A percentile compares a stretch with the other conserved stretches of the same genome.
phyloP scores from a whole-genome alignment of 2,888 invertebrate genomes.

The Lymantria monacha region DNA sequence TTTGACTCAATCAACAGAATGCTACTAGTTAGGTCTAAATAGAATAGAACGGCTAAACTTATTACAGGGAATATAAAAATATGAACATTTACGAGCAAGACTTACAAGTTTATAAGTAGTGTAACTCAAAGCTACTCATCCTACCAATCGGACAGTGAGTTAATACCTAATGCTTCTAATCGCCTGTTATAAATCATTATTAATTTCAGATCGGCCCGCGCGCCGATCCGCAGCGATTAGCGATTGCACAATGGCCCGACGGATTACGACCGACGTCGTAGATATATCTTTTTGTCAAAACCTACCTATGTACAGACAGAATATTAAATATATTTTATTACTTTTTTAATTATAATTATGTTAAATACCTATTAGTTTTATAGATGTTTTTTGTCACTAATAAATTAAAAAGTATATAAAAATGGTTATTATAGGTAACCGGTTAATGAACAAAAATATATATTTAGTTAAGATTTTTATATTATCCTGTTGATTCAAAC shows the following conservation, averaged over 20 bases:
- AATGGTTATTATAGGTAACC: too few species aligned
- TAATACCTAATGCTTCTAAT: constrained; percentile 71
- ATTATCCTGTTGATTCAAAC: too few species aligned
- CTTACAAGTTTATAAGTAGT: constrained; percentile 18
- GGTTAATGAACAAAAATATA: too few species aligned
- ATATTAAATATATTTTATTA: constrained; percentile 15
- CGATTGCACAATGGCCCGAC: constrained; percentile 75
- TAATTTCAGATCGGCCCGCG: constrained; percentile 68
- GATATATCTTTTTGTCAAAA: constrained; percentile 80
- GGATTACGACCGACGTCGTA: constrained; percentile 70
- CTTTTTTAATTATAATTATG: too few species aligned
- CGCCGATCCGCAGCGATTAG: constrained; percentile 77
- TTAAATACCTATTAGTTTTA: too few species aligned
- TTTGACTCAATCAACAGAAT: too few species aligned
- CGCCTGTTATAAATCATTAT: constrained; percentile 80
- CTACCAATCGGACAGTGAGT: constrained; percentile 52
- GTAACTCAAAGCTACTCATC: constrained; percentile 16
- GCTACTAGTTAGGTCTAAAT: too few species aligned
- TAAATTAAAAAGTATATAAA: too few species aligned
- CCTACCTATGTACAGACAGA: constrained; percentile 69
- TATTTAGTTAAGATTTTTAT: too few species aligned
- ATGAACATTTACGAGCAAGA: not conserved
- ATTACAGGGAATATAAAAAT: too few species aligned
- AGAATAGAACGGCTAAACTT: too few species aligned
- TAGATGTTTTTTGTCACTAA: too few species aligned